Evolutionary conservation across 2,113 vertebrate species (phyloP), one percentile per base, ranked within the genome.

Genomic region (Myotis brandtii): DNA sequence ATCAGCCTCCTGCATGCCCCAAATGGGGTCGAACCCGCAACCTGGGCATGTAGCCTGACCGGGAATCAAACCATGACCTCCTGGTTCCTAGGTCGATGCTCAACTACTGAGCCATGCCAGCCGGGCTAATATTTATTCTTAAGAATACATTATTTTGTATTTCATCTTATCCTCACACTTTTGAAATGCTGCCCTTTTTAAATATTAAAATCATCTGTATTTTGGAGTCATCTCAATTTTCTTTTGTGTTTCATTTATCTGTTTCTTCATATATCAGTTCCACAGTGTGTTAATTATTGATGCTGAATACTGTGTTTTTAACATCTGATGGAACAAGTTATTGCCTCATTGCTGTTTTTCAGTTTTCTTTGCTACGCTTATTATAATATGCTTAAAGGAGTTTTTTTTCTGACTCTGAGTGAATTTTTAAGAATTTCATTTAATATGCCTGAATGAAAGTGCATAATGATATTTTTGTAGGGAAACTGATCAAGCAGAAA

Each of bases 401-500:
- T 92, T 86, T 25, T 76, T 76, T 48, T 85, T 43, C 9, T 86
- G 50, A 7, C 48, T 50, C 10, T 40, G 50, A 62, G 6, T 86
- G 17, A n/a, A 50, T 89, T 82, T 72, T 93, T 54, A 67, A 79
- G 43, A 75, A 64, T 37, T 79, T 91, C 10, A 48, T 94, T 95
- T 94, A 89, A 43, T 10, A 0, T 72, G 27, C 52, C 0, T 95
- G 1, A 1, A 48, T 88, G 9, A 88, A 92, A n/a, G 16, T 94
- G 30, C 14, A 91, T 52, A 91, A 77, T 72, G 64, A 82, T 70
- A 37, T 59, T 83, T n/a, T 77, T 95, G 43, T 95, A 98, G 98
- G 94, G 97, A 97, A 94, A 89, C 34, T n/a, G 95, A 95, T 86
- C 98, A 98, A 80, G 67, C 32, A 66, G 86, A 90, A 95, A 94